Base-by-base conservation (phyloP, 2,888 invertebrate species). In the Gnatocerus cornutus region DNA sequence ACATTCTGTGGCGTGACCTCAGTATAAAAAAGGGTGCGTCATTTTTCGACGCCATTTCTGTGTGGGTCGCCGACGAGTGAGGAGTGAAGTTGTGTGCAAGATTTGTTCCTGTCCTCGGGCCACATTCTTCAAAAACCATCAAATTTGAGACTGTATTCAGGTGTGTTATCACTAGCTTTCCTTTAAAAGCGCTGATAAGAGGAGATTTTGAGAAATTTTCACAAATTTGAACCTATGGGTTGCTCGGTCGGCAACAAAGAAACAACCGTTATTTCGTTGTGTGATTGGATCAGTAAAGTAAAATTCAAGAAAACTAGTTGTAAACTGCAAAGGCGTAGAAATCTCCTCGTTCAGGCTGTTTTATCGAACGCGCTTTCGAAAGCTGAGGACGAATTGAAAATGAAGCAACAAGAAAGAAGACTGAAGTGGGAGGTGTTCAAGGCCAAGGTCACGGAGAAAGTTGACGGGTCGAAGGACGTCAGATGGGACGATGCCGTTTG, bases 281-380 rank as follows among this genome's bases (percentile, higher is more conserved):
- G 86, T 77, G 87, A 88, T 76, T 91, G 91, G 91, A 91, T 91
- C 80, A 87, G 86, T 69, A 86, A 87, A 86, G 88, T 91, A 77
- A 89, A 88, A 84, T 85, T 83, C 82, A 91, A 91, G 86, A 90
- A 90, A 80, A 79, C 84, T 73, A 86, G 83, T 77, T 87, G 87
- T 77, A 87, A 88, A 83, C 86, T 87, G 79, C 88, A 86, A 84
- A 87, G 86, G 79, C 88, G 87, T 76, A 88, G 88, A 78, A 88
- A 91, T 82, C 84, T 90, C 73, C 87, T 90, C 76, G 85, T 90
- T 76, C 89, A 91, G 83, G 91, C 91, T 76, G 88, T 91, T 78
- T 86, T 91, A 80, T 87, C 88, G 74, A 86, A 86, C 79, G 88
- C 91, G 43, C 82, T 91, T 62, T 81, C 80, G 71, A 88, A 87